phyloP scores from a whole-genome alignment of 23 tunicate species.

The Phallusia fumigata region DNA sequence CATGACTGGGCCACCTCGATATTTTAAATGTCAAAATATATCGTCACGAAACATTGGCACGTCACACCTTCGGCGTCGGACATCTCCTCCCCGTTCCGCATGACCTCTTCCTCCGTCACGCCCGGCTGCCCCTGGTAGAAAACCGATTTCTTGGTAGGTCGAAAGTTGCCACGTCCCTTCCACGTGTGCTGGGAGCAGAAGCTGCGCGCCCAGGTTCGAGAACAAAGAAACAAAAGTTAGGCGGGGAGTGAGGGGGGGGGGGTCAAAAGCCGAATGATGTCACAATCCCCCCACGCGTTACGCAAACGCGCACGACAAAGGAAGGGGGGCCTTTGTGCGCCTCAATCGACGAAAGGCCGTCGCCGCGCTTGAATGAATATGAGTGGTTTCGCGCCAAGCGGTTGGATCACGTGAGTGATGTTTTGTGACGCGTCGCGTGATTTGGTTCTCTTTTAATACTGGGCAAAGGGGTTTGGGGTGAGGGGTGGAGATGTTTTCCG shows the following conservation, averaged over 20 bases:
- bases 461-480: no score
- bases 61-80: constrained; percentile 11
- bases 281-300: constrained; percentile 6
- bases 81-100: not conserved
- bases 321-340: not conserved
- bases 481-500: no score
- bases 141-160: constrained; percentile 28
- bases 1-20: no score
- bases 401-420: not conserved
- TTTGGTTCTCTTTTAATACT: no score
- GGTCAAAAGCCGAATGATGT: not conserved
- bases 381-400: constrained; percentile 8
- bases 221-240: constrained; percentile 3
- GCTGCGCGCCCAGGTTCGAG: constrained; percentile 2
- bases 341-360: constrained; percentile 3
- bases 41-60: no score
- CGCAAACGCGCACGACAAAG: not conserved
- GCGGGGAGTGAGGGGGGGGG: not conserved
- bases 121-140: constrained; percentile 19
- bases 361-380: not conserved
- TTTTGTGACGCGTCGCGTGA: not conserved
- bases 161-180: not conserved
- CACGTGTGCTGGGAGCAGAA: constrained; percentile 33
- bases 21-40: no score
- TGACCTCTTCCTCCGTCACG: constrained; percentile 5